These are phyloP conservation scores for Callinectes sapidus DNA, from an alignment of 2,888 invertebrate genomes.

Conservation along the genomic window DNA sequence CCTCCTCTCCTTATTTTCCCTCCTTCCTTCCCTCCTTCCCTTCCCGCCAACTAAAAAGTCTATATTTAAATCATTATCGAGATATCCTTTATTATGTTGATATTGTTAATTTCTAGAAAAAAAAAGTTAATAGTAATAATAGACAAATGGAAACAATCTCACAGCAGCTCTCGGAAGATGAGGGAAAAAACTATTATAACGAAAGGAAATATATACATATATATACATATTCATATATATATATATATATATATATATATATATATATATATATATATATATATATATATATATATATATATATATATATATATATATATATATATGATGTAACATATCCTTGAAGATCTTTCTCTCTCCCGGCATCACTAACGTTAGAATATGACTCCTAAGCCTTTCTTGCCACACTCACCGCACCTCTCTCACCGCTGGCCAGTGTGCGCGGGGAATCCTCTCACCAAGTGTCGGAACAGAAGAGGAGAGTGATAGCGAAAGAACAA, in stretches of 20 bases:
- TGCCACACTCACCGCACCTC: constrained; percentile 21
- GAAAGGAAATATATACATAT: too few species aligned
- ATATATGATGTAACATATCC: constrained; percentile 15
- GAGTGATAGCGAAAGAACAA: neutral
- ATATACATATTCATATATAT: too few species aligned
- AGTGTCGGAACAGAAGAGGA: neutral
- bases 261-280: too few species aligned
- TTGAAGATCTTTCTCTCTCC: constrained; percentile 28
- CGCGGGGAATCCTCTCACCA: neutral
- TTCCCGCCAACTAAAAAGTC: neutral
- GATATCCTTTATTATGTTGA: neutral
- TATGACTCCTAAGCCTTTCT: constrained; percentile 35
- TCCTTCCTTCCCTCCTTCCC: neutral
- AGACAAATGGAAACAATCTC: constrained; percentile 45
- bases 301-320: too few species aligned
- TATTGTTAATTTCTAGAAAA: constrained; percentile 3
- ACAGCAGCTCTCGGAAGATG: constrained; percentile 36
- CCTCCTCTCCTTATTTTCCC: neutral
- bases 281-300: too few species aligned
- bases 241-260: too few species aligned
- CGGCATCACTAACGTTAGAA: neutral
- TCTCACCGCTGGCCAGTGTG: constrained; percentile 26
- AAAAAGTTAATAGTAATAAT: neutral
- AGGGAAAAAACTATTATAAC: neutral
- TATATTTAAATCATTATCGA: constrained; percentile 35